Percentiles rank a stretch among this genome's conserved stretches.
phyloP scores from a whole-genome alignment of 1,140 invertebrate species.

The Myzus persicae region DNA sequence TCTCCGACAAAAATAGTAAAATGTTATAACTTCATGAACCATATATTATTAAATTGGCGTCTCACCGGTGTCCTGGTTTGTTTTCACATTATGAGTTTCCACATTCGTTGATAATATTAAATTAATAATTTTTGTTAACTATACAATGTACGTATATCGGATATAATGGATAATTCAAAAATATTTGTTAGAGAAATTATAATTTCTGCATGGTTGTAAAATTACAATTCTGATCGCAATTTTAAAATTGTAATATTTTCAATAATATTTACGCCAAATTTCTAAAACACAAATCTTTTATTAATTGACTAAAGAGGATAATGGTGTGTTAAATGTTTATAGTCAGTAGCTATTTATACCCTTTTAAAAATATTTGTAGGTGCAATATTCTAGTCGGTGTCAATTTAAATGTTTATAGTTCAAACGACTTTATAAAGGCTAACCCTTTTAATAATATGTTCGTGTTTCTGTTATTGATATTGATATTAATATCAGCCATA shows the following conservation, averaged over 20 bases:
- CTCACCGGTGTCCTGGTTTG: neutral
- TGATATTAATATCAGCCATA: no score
- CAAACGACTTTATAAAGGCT: no score
- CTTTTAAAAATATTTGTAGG: no score
- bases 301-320: no score
- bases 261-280: no score
- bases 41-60: neutral
- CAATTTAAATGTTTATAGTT: no score
- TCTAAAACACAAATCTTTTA: no score
- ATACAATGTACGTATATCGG: neutral
- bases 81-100: neutral
- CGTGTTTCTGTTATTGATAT: no score
- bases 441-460: no score
- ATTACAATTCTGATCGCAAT: neutral
- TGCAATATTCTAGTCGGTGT: no score
- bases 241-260: neutral
- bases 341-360: no score
- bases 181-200: neutral
- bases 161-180: neutral
- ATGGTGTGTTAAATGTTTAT: no score
- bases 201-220: neutral
- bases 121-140: neutral
- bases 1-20: slow-evolving; percentile 7
- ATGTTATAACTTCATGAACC: neutral
- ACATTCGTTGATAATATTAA: neutral